Evolutionary conservation across 1,140 invertebrate species (phyloP).

Genomic region (Gyrodactylus salaris): DNA sequence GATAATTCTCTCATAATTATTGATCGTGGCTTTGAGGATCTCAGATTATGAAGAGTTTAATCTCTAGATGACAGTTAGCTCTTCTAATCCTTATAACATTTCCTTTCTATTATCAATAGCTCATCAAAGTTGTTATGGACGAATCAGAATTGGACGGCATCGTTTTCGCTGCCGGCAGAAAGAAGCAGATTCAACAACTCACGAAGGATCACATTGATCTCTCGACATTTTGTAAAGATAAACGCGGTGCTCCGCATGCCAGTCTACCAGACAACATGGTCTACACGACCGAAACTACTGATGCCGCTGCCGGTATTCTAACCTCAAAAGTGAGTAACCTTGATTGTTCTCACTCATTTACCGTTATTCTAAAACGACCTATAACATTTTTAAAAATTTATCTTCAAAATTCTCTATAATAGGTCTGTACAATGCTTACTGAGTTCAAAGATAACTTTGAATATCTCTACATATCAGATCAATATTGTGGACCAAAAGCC

Average conservation of each 20-base stretch:
- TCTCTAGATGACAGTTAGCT: not conserved
- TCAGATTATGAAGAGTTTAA: conserved; percentile 22
- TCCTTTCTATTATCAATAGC: not conserved
- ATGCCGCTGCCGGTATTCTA: conserved; percentile 42
- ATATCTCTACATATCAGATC: conserved; percentile 83
- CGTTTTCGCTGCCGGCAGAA: conserved; percentile 57
- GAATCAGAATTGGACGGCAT: conserved; percentile 45
- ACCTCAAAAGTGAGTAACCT: conserved; percentile 35
- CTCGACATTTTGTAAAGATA: conserved; percentile 48
- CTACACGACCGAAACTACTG: conserved; percentile 54
- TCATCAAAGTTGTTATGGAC: not conserved
- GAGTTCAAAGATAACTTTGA: conserved; percentile 56
- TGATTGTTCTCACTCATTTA: not conserved
- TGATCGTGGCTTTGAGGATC: too few relatives aligned
- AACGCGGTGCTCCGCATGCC: conserved; percentile 46
- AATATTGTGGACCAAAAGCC: conserved; percentile 30
- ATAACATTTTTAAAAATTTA: not conserved
- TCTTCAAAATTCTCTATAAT: conserved; percentile 10
- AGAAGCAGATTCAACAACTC: conserved; percentile 44
- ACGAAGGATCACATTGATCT: conserved; percentile 33
- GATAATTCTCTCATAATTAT: too few relatives aligned
- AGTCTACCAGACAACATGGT: conserved; percentile 41
- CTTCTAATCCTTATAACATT: not conserved
- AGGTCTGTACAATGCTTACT: conserved; percentile 32
- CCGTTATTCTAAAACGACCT: not conserved